Evolutionary conservation across 2,888 invertebrate genomes (phyloP).

Genomic region (Ophion slaviceki): DNA sequence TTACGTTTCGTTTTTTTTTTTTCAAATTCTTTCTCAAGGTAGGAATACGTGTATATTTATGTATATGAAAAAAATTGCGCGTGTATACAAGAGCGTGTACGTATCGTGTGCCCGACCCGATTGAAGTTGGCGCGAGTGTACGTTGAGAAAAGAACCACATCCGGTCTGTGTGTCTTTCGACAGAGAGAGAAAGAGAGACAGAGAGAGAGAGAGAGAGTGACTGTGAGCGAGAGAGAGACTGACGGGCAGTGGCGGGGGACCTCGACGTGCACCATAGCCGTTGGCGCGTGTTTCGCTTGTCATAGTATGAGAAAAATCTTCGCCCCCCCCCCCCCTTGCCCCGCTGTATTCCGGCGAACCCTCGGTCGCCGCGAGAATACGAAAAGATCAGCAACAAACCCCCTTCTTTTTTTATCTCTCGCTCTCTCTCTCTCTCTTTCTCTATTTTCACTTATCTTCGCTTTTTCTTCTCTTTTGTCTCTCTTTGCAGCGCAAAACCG

Average conservation of each 20-base stretch:
- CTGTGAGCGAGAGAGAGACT: not conserved
- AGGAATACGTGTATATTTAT: not conserved
- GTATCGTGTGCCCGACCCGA: slow-evolving; percentile 30
- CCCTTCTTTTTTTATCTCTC: slow-evolving; percentile 10
- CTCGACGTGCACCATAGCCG: slow-evolving; percentile 24
- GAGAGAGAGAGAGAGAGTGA: not conserved
- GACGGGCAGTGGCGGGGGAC: not conserved
- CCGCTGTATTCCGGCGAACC: too few relatives aligned
- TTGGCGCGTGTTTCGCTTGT: slow-evolving; percentile 65
- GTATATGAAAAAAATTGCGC: not conserved
- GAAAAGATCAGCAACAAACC: slow-evolving; percentile 42
- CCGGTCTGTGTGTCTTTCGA: slow-evolving; percentile 57
- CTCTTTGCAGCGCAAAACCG: not conserved
- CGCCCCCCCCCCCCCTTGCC: slow-evolving; percentile 66
- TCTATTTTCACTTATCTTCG: slow-evolving; percentile 4
- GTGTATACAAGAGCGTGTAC: not conserved
- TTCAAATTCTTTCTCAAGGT: too few relatives aligned
- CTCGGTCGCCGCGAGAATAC: not conserved
- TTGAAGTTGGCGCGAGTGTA: slow-evolving; percentile 57
- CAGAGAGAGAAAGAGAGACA: slow-evolving; percentile 22
- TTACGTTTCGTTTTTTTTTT: slow-evolving; percentile 17
- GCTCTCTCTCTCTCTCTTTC: not conserved
- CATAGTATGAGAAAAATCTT: slow-evolving; percentile 61
- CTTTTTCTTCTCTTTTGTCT: not conserved
- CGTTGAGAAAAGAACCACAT: slow-evolving; percentile 66